Percentiles rank a stretch among this genome's conserved stretches.
phyloP scores from a whole-genome alignment of 2,888 invertebrate genomes.

The Epistrophe grossulariae region DNA sequence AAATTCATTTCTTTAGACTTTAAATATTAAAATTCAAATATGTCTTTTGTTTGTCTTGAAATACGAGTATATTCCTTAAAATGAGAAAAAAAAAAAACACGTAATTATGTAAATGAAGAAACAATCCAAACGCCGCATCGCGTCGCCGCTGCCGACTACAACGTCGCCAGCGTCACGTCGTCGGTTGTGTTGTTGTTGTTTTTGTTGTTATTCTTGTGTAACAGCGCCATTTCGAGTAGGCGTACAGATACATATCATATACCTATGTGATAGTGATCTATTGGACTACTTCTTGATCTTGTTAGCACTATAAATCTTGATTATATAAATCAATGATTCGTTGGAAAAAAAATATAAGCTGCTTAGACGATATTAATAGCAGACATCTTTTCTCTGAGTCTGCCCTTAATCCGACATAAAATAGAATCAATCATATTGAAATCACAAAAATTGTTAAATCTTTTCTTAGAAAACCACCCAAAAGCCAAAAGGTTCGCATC shows the following conservation, averaged over 20 bases:
- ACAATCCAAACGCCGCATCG: background rate
- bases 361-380: conserved; percentile 25
- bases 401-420: conserved; percentile 17
- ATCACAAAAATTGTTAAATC: background rate
- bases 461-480: conserved; percentile 18
- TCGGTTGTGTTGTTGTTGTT: background rate
- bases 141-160: background rate
- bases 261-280: conserved; percentile 47
- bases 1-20: conserved; percentile 17
- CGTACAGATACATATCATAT: conserved; percentile 11
- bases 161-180: no score
- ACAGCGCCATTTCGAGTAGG: conserved; percentile 47
- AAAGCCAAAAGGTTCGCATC: conserved; percentile 1
- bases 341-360: conserved; percentile 10
- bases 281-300: conserved; percentile 52
- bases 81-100: conserved; percentile 10
- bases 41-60: conserved; percentile 5
- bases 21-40: conserved; percentile 32
- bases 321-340: conserved; percentile 38
- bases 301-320: conserved; percentile 41
- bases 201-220: conserved; percentile 27
- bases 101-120: conserved; percentile 55
- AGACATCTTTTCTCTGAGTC: conserved; percentile 8
- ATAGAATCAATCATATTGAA: conserved; percentile 14
- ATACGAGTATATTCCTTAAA: background rate